These are phyloP conservation scores for Australoheros facetus DNA, from an alignment of 2,797 vertebrate genomes.

Conservation along the genomic window DNA sequence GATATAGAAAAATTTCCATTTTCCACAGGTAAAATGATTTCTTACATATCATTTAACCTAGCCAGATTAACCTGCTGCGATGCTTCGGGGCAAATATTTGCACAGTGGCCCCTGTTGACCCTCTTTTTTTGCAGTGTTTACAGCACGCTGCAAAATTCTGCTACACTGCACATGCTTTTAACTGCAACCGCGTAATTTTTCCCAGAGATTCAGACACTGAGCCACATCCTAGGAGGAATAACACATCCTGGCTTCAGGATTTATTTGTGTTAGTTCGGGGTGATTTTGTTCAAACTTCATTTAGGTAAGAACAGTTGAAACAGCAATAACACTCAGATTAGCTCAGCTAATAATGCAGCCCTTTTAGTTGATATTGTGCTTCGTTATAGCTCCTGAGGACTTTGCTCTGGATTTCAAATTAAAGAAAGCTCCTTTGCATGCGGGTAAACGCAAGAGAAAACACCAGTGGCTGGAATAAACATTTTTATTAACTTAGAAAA, in stretches of 20 bases:
- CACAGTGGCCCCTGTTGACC: background rate
- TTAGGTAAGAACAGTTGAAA: background rate
- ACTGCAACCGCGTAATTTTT: background rate
- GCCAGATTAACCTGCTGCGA: background rate
- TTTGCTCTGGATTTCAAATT: background rate
- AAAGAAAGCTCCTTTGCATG: background rate
- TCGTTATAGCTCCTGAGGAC: background rate
- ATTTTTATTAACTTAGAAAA: slow-evolving; percentile 86
- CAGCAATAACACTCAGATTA: background rate
- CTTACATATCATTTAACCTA: background rate
- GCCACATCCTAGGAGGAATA: background rate
- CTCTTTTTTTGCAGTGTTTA: background rate
- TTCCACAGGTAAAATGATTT: background rate
- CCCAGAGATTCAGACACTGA: background rate
- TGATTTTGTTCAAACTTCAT: background rate
- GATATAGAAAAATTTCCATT: background rate
- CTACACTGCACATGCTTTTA: background rate
- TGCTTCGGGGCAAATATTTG: background rate
- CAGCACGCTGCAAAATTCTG: background rate
- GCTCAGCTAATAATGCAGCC: background rate
- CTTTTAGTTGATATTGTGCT: background rate
- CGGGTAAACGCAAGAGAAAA: background rate
- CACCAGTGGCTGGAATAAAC: slow-evolving; percentile 66
- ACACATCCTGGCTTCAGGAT: background rate
- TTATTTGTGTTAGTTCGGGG: background rate